Conservation (phyloP, 1,140 invertebrate genomes). For the Propsilocerus akamusi region DNA sequence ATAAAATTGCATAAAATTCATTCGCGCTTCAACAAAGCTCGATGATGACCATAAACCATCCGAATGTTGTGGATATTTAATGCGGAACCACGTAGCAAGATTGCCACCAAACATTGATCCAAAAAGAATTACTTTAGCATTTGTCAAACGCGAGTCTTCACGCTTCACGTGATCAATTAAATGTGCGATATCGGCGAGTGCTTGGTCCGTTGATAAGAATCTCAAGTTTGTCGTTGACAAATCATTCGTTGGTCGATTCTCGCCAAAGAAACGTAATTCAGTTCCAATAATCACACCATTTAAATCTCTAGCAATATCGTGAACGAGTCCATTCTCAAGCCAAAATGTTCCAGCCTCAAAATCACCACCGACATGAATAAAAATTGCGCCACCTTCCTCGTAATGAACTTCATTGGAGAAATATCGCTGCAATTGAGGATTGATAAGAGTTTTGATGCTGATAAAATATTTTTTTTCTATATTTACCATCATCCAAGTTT, state of each 20-base stretch:
- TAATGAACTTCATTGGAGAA: slow-evolving; percentile 6
- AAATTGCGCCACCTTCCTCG: slow-evolving; percentile 32
- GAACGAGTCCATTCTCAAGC: slow-evolving; percentile 28
- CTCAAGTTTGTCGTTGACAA: slow-evolving; percentile 40
- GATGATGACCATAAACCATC: slow-evolving; percentile 39
- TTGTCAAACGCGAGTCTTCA: background rate
- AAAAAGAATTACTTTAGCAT: slow-evolving; percentile 22
- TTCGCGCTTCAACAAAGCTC: slow-evolving; percentile 49
- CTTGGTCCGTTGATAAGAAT: slow-evolving; percentile 54
- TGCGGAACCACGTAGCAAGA: slow-evolving; percentile 30
- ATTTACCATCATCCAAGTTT: slow-evolving; percentile 45
- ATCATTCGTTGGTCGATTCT: slow-evolving; percentile 48
- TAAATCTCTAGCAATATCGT: slow-evolving; percentile 32
- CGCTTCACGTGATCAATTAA: slow-evolving; percentile 31
- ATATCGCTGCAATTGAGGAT: too few species aligned
- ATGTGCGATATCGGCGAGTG: slow-evolving; percentile 53
- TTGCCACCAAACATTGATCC: slow-evolving; percentile 33
- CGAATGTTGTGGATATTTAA: slow-evolving; percentile 32
- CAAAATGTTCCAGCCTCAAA: slow-evolving; percentile 29
- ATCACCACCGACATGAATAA: slow-evolving; percentile 52
- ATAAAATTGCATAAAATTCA: too few species aligned
- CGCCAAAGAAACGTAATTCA: slow-evolving; percentile 68
- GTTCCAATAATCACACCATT: slow-evolving; percentile 42
- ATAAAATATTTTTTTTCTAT: too few species aligned
- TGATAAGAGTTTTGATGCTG: too few species aligned